A percentile compares a stretch with the other conserved stretches of the same genome.
phyloP scores from a whole-genome alignment of 2,888 invertebrate genomes.

The Drosophila imparisetae region DNA sequence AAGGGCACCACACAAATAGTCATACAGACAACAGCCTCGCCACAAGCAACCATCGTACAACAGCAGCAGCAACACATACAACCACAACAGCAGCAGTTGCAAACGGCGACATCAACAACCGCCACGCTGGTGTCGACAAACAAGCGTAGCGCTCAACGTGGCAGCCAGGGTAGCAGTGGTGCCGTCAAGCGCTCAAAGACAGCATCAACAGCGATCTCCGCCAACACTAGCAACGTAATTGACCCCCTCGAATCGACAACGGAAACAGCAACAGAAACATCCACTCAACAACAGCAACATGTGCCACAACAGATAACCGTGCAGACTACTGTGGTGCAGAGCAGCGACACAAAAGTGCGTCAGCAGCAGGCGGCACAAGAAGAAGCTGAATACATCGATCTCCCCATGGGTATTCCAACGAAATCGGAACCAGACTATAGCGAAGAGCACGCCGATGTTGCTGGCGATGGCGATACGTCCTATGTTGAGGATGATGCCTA shows the following conservation, averaged over 20 bases:
- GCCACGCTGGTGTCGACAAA: constrained; percentile 81
- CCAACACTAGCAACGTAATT: constrained; percentile 52
- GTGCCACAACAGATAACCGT: constrained; percentile 68
- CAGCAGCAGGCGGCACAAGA: constrained; percentile 74
- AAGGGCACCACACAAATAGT: constrained; percentile 85
- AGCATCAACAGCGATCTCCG: not conserved
- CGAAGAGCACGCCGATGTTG: constrained; percentile 88
- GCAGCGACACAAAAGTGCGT: constrained; percentile 55
- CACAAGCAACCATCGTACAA: constrained; percentile 80
- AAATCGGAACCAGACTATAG: constrained; percentile 89
- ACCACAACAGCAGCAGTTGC: constrained; percentile 69
- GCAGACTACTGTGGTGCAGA: constrained; percentile 60
- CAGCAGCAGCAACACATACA: constrained; percentile 69
- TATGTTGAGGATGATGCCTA: constrained; percentile 89
- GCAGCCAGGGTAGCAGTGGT: constrained; percentile 72
- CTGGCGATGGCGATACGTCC: constrained; percentile 87
- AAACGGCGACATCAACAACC: constrained; percentile 76
- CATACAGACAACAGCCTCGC: constrained; percentile 85
- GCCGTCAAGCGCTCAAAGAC: constrained; percentile 81
- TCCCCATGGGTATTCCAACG: constrained; percentile 86
- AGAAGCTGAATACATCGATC: constrained; percentile 84
- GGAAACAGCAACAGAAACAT: constrained; percentile 79
- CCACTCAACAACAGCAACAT: constrained; percentile 54
- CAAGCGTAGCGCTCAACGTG: constrained; percentile 83
- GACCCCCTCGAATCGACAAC: constrained; percentile 87